Evolutionary conservation across 2,113 vertebrate genomes (phyloP).

Genomic region (Bostrychus sinensis): DNA sequence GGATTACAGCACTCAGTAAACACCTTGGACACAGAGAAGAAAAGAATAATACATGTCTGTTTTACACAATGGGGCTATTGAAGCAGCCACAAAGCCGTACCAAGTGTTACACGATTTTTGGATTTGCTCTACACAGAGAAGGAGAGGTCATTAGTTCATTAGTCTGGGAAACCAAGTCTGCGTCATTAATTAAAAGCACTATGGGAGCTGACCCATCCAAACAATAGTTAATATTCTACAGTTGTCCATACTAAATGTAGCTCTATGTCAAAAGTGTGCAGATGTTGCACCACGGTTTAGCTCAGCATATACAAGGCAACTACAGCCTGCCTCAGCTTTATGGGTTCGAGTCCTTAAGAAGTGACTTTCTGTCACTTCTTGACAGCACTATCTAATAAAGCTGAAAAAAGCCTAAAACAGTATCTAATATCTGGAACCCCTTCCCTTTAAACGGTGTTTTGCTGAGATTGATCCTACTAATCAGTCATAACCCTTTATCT

Average conservation of each 20-base stretch:
- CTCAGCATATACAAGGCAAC: too few species aligned
- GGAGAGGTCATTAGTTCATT: constrained; percentile 55
- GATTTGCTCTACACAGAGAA: constrained; percentile 33
- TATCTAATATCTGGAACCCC: too few species aligned
- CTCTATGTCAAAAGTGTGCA: not conserved
- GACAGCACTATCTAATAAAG: too few species aligned
- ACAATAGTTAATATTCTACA: not conserved
- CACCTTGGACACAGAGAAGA: constrained; percentile 37
- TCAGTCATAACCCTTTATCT: too few species aligned
- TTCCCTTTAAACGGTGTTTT: too few species aligned
- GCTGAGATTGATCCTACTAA: too few species aligned
- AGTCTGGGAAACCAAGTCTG: constrained; percentile 37
- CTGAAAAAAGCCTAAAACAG: too few species aligned
- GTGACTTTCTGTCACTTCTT: too few species aligned
- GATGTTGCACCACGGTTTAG: too few species aligned
- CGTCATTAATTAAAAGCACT: constrained; percentile 5
- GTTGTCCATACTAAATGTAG: constrained; percentile 11
- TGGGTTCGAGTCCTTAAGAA: too few species aligned
- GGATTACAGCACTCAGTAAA: constrained; percentile 58
- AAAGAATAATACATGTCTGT: constrained; percentile 55
- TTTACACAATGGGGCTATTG: constrained; percentile 59
- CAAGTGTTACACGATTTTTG: constrained; percentile 32
- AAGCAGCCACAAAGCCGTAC: constrained; percentile 28
- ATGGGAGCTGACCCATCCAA: not conserved
- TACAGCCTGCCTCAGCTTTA: too few species aligned